phyloP scores from a whole-genome alignment of 1,140 invertebrate genomes.

The Papilio helenus region DNA sequence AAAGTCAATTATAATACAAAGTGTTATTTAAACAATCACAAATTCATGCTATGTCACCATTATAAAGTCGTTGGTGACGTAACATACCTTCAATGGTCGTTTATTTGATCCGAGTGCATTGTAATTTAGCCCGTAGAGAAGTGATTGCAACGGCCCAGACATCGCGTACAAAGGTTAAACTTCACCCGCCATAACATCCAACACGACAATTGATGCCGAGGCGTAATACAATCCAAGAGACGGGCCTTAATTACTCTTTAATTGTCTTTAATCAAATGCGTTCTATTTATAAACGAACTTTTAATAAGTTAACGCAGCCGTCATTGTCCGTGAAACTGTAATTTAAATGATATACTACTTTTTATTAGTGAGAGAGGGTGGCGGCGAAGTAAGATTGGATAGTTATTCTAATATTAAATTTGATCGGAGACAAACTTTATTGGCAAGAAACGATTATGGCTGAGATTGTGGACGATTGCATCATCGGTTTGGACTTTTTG shows the following conservation, averaged over 20 bases:
- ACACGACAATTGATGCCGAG: slow-evolving; percentile 72
- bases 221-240: slow-evolving; percentile 67
- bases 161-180: slow-evolving; percentile 20
- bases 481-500: too few relatives aligned
- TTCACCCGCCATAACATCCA: slow-evolving; percentile 29
- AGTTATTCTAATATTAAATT: slow-evolving; percentile 48
- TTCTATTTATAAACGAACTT: slow-evolving; percentile 82
- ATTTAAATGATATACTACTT: slow-evolving; percentile 4
- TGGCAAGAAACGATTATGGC: too few relatives aligned
- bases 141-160: slow-evolving; percentile 8
- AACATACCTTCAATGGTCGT: neutral
- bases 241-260: slow-evolving; percentile 79
- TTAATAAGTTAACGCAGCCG: slow-evolving; percentile 63
- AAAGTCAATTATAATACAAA: neutral
- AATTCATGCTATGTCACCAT: neutral
- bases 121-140: slow-evolving; percentile 24
- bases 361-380: neutral
- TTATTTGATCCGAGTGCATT: neutral
- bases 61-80: neutral
- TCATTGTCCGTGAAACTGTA: neutral
- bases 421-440: too few relatives aligned
- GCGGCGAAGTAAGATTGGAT: slow-evolving; percentile 11
- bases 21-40: neutral
- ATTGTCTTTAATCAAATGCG: slow-evolving; percentile 82
- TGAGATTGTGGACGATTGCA: too few relatives aligned